Conservation (phyloP, 1,140 invertebrate species). For the honey bee (Apis mellifera) region DNA sequence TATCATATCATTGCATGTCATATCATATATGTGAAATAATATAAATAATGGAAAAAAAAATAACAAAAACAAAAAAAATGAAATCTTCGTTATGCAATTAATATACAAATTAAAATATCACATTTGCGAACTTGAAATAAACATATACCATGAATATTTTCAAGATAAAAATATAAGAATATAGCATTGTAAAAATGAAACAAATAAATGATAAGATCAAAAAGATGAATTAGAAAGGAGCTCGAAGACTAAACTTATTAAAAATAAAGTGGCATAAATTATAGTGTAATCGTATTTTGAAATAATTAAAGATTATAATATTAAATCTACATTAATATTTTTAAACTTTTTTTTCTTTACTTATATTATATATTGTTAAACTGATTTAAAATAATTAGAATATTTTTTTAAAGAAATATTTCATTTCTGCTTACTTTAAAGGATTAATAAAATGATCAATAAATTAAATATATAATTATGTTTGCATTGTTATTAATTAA, state of each 20-base stretch:
- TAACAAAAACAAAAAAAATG: not conserved
- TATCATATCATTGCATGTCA: not conserved
- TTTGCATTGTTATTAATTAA: constrained; percentile 6
- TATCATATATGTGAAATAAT: not conserved
- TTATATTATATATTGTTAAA: too few species aligned
- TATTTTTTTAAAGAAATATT: not conserved
- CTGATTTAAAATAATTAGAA: not conserved
- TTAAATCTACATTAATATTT: not conserved
- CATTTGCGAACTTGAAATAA: not conserved
- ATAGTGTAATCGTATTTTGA: constrained; percentile 9
- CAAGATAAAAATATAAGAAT: not conserved
- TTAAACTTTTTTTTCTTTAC: not conserved
- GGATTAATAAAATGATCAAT: not conserved
- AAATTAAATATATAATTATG: not conserved
- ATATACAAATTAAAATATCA: not conserved
- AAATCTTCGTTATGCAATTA: not conserved
- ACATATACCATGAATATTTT: not conserved
- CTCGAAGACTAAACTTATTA: not conserved
- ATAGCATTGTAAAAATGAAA: not conserved
- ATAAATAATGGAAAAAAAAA: too few species aligned
- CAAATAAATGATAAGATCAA: not conserved
- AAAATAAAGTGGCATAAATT: not conserved
- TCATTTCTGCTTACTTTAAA: not conserved
- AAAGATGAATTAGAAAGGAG: not conserved
- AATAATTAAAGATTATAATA: constrained; percentile 7